Evolutionary conservation across 23 tunicate genomes (phyloP), one percentile per base, ranked within the genome.

Genomic region (Trididemnum miniatum): DNA sequence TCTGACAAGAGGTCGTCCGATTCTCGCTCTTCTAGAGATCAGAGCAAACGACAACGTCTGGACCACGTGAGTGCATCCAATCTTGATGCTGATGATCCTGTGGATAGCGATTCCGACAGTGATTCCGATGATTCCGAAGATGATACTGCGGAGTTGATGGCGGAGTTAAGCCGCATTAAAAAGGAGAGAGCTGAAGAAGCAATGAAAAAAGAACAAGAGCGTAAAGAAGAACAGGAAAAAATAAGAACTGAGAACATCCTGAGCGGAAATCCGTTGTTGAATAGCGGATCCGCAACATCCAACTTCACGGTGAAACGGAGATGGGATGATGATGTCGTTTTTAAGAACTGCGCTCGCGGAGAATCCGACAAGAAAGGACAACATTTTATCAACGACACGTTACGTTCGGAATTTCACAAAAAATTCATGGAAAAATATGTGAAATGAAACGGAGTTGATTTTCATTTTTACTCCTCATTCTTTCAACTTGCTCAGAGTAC

Each of bases 241-340:
- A 94, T 94, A 34, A 65, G 98, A 81, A 85, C 94, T 9, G 98
- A 94, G 71, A 94, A 94, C 63, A 94, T 94, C 72, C 76, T 94
- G 39, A 94, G 94, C 51, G 97, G 97, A 35, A 92, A 92, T 74
- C 97, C 97, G 1, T 80, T 92, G 35, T 50, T 92, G 57, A 69
- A 73, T 36, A 76, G 84, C 2, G 74, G 74, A 33, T 73, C 59
- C 32, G 49, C 63, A 2, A 84, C 80, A n/a, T 87, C 91, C 0
- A 78, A 83, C 35, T 92, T 92, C 84, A 77, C 92, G 15, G 97
- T 92, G 25, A 92, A 92, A 65, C 73, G 97, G 28, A 78, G 92
- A 31, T 94, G 98, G 98, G 98, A 94, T 69, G 98, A 94, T 76
- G 98, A 94, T 62, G 98, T 94, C 0, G 94, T 94, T 25, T 94